A percentile compares a stretch with the other conserved stretches of the same genome.
Conservation (phyloP, 1,140 invertebrate genomes). For the Mycetomoellerius zeteki region DNA sequence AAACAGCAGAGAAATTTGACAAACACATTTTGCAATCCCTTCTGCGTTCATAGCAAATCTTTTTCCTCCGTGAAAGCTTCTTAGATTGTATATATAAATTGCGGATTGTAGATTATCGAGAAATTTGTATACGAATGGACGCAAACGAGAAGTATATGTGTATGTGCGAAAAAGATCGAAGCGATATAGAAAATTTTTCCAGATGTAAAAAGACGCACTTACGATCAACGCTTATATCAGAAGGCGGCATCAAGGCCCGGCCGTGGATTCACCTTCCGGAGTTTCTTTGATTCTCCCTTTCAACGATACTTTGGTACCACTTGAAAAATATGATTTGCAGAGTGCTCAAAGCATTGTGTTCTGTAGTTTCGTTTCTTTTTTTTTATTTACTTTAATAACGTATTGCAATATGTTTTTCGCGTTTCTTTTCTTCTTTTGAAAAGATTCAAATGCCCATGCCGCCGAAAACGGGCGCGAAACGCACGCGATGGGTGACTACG, state of each 20-base stretch:
- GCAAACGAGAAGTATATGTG: background rate
- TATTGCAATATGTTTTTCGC: constrained; percentile 7
- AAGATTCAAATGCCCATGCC: background rate
- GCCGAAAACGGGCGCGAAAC: background rate
- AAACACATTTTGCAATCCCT: no score
- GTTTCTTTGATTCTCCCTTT: constrained; percentile 94
- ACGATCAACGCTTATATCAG: constrained; percentile 87
- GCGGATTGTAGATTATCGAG: background rate
- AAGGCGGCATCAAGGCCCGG: constrained; percentile 83
- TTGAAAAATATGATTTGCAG: constrained; percentile 73
- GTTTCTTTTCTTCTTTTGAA: constrained; percentile 26
- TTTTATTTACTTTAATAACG: constrained; percentile 41
- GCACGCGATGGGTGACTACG: background rate
- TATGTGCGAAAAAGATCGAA: constrained; percentile 31
- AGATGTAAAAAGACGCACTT: constrained; percentile 88
- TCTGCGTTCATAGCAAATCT: no score
- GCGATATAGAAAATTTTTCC: constrained; percentile 68
- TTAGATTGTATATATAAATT: background rate
- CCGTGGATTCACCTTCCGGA: constrained; percentile 91
- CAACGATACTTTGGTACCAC: constrained; percentile 93
- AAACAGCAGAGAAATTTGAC: no score
- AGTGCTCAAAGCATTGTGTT: constrained; percentile 58
- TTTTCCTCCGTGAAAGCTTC: no score
- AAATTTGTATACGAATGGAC: background rate
- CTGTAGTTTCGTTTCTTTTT: constrained; percentile 41